Conservation (phyloP, 1,140 invertebrate genomes). For the Diprion similis region DNA sequence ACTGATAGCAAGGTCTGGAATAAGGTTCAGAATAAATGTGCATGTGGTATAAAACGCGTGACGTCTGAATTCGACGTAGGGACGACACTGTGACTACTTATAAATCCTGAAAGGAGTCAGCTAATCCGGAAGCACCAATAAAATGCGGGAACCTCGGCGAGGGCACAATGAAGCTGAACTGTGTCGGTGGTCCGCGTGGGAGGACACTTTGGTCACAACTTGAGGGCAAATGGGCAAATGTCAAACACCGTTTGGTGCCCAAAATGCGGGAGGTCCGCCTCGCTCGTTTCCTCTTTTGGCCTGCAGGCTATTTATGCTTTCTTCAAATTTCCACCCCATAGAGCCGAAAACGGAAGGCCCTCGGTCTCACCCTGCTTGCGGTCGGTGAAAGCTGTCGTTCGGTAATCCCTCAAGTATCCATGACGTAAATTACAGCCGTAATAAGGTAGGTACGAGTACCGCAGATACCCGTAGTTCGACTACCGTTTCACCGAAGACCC, state of each 20-base stretch:
- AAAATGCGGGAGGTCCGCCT: slow-evolving; percentile 46
- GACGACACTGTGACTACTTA: not conserved
- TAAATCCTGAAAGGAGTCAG: not conserved
- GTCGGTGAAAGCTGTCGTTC: slow-evolving; percentile 1
- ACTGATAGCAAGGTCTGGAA: not conserved
- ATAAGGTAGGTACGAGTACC: not conserved
- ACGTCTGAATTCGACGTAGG: not conserved
- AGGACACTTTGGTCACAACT: slow-evolving; percentile 40
- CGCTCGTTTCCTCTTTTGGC: slow-evolving; percentile 41
- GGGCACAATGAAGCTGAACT: slow-evolving; percentile 26
- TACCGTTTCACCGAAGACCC: not conserved
- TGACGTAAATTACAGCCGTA: not conserved
- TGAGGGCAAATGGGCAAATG: slow-evolving; percentile 11
- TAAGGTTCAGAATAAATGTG: not conserved
- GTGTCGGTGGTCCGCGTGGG: slow-evolving; percentile 43
- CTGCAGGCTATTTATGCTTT: slow-evolving; percentile 35
- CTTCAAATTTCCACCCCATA: slow-evolving; percentile 39
- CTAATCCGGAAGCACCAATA: slow-evolving; percentile 7
- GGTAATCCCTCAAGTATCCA: not conserved
- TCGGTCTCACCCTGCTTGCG: not conserved
- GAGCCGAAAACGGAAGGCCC: slow-evolving; percentile 46
- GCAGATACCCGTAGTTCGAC: not conserved
- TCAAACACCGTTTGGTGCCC: slow-evolving; percentile 6
- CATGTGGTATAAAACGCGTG: too few species aligned
- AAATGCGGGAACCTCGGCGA: not conserved